phyloP scores from a whole-genome alignment of 35 echinoderm and acorn worm genomes.

The Heliocidaris tuberculata region DNA sequence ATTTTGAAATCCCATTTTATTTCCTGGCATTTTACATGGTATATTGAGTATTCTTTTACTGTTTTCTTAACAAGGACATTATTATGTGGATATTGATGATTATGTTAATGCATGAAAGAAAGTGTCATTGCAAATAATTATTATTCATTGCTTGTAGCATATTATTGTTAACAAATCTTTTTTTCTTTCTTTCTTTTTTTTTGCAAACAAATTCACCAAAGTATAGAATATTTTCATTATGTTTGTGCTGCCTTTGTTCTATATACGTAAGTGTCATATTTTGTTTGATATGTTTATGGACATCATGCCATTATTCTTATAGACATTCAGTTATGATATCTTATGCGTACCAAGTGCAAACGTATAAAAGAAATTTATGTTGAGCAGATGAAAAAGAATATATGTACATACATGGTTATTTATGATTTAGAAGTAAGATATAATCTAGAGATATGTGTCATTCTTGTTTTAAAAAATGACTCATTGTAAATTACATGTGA shows the following conservation, averaged over 20 bases:
- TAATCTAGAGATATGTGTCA: slow-evolving; percentile 11
- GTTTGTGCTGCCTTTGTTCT: background rate
- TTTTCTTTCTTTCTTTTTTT: background rate
- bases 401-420: slow-evolving; percentile 13
- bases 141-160: background rate
- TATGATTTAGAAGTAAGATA: slow-evolving; percentile 1
- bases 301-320: background rate
- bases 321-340: background rate
- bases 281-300: background rate
- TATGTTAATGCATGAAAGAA: background rate
- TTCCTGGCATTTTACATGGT: no score
- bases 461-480: background rate
- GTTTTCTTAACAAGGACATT: background rate
- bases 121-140: background rate
- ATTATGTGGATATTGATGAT: background rate
- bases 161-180: background rate
- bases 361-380: background rate
- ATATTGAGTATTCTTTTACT: background rate
- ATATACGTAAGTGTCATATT: background rate
- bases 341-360: background rate
- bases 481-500: slow-evolving; percentile 41
- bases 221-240: background rate
- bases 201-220: background rate
- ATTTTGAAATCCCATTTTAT: no score
- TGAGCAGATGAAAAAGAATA: background rate